A percentile compares a stretch with the other conserved stretches of the same genome.
phyloP scores from a whole-genome alignment of 2,113 vertebrate species.

The Synodontis membranacea region DNA sequence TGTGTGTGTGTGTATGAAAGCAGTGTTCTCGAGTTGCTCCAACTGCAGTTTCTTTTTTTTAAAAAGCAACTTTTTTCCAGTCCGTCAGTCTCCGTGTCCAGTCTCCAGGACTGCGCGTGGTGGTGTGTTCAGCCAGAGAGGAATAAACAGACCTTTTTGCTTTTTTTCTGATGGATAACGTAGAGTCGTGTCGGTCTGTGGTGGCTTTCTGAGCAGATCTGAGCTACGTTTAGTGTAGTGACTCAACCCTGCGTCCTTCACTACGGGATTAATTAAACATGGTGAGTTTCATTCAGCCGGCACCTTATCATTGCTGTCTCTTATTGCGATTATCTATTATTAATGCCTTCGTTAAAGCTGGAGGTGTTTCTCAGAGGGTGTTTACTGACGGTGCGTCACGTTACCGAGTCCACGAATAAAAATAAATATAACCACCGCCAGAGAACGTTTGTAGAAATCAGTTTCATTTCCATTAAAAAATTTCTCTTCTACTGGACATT shows the following conservation, averaged over 20 bases:
- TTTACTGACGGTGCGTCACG: not conserved
- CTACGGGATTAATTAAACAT: not conserved
- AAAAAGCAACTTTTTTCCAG: not conserved
- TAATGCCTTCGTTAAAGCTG: not conserved
- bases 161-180: slow-evolving; percentile 3
- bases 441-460: not conserved
- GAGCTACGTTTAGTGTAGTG: not conserved
- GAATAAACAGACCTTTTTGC: not conserved
- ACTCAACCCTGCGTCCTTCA: not conserved
- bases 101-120: not conserved
- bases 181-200: too few species aligned
- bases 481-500: not conserved
- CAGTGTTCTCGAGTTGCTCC: not conserved
- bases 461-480: too few species aligned
- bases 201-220: not conserved
- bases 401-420: not conserved
- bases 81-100: not conserved
- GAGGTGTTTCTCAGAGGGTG: not conserved
- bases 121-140: not conserved
- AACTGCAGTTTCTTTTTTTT: not conserved
- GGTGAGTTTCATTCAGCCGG: not conserved
- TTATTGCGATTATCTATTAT: not conserved
- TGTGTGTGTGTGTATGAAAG: not conserved
- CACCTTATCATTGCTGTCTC: not conserved
- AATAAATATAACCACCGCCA: not conserved